Evolutionary conservation across 2,113 vertebrate species (phyloP), one percentile per base, ranked within the genome.

Genomic region (Siniperca knerii): DNA sequence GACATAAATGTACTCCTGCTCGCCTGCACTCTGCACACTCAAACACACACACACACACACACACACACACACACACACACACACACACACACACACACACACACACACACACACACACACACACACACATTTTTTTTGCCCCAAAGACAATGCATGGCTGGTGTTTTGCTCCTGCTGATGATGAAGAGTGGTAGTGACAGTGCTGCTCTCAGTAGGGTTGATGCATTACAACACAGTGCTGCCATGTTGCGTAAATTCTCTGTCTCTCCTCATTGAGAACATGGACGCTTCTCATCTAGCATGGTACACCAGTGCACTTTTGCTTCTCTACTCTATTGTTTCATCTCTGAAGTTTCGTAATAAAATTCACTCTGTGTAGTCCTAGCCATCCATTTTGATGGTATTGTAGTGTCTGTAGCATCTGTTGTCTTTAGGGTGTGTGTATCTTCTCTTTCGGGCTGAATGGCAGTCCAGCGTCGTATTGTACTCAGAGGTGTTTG

Each of bases 121-220:
- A 69, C 70, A 75, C 81, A 48, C 35, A 67, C 76, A 61, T 37
- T 37, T 62, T 75, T 90, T 93, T 87, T 85, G 88, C 90, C 93
- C 92, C 91, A 92, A 93, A 95, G 91, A 95, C 92, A 89, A 90
- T 93, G 90, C 90, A 86, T 91, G 90, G 91, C 90, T 94, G 92
- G 91, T 93, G 92, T 92, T 94, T 94, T 90, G 89, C 90, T 90
- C 77, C 75, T 71, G 88, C 91, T 91, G 92, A 91, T 95, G 93
- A 95, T 92, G 92, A 93, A 95, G 88, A 96, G 91, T 85, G 85
- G 89, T 94, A 92, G 94, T 94, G 95, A 95, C 94, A 91, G 94
- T 92, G 89, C 87, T 84, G 91, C 91, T 93, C 91, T 94, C 85
- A 79, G 90, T 90, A 82, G 92, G 90, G 68, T 89, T 93, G 93